Evolutionary conservation across 1,140 invertebrate genomes (phyloP), one percentile per base, ranked within the genome.

Genomic region (Druon quercuslanigerum): DNA sequence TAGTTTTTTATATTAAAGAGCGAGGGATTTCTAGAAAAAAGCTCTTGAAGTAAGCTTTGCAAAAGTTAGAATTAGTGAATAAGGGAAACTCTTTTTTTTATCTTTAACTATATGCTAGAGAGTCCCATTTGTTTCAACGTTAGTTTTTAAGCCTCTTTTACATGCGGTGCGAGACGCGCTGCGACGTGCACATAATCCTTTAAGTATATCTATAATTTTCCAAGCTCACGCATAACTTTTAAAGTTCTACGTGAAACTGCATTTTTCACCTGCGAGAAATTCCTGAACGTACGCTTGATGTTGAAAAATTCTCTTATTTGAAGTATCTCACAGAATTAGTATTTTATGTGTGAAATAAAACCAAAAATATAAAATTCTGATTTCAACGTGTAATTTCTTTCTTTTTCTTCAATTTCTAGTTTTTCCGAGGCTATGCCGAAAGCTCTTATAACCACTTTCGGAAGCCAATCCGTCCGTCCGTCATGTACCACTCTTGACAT

Each of bases 131-230:
- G 25, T 66, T 66, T 2, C n/a, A 33, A 33, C n/a, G 25, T 66
- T 66, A 66, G 25, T 66, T 66, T 66, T 66, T 66, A 40, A 66
- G 60, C 60, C 14, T 40, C 25, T 66, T 66, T 66, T 66, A 66
- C 33, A 40, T 66, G 25, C 60, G 25, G 2, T 40, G 33, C n/a
- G 60, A 66, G 25, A 40, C 25, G 13, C 25, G 60, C 14, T 40
- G 40, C 60, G 33, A 66, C 60, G 25, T n/a, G 60, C 60, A 40
- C 25, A 66, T 66, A 66, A 66, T 66, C 60, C 60, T 33, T 14
- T 66, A 66, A 66, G 33, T 66, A 33, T 66, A 66, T 66, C 33
- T 33, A 66, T 66, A 66, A 66, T 66, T 66, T 66, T 66, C 14
- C 60, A 40, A 66, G 60, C 60, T 66, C 25, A 66, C 60, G 25